Evolutionary conservation across 2,113 vertebrate genomes (phyloP), one percentile per base, ranked within the genome.

Genomic region (Alaudala cheleensis): DNA sequence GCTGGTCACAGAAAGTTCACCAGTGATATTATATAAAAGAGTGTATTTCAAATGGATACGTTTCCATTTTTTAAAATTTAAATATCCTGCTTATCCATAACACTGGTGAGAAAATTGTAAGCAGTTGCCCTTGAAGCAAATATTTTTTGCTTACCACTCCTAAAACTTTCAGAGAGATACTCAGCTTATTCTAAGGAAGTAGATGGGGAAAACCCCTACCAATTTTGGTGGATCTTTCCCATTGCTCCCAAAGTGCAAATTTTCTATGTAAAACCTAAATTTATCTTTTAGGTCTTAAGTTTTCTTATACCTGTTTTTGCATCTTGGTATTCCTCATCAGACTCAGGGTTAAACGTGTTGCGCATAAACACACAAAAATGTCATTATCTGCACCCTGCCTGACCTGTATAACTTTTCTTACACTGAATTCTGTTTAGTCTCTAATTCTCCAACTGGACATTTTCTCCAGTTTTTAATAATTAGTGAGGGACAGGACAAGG

Each of bases 401-500:
- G 72, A 7, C 24, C 20, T 0, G 0, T 11, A 17, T 9, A 12
- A 11, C 3, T 77, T 70, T 50, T 31, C 8, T 14, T 28, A 16
- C 7, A 16, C 11, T 14, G 39, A 67, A 28, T 20, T 28, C 24
- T 5, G 6, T 9, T 31, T 10, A 33, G 14, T 25, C 5, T 34
- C 53, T 49, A 60, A 28, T n/a, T 82, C 18, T 62, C 9, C 2
- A 4, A 7, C 4, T 14, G 18, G 28, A 8, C 5, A 29, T 50
- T 60, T 79, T 64, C 26, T 58, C 39, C 26, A 66, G 37, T 8
- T 70, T 53, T 62, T 54, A 78, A 62, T 47, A 39, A 54, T 8
- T 19, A 61, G 8, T 0, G 0, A 62, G 20, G 20, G 42, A 29
- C 4, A 29, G 49, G 40, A n/a, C 13, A 26, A 25, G 6, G 39